Percentiles rank a stretch among this genome's conserved stretches.
These are phyloP conservation scores for Argopecten irradians DNA, from an alignment of 1,140 invertebrate genomes.

Conservation along the genomic window DNA sequence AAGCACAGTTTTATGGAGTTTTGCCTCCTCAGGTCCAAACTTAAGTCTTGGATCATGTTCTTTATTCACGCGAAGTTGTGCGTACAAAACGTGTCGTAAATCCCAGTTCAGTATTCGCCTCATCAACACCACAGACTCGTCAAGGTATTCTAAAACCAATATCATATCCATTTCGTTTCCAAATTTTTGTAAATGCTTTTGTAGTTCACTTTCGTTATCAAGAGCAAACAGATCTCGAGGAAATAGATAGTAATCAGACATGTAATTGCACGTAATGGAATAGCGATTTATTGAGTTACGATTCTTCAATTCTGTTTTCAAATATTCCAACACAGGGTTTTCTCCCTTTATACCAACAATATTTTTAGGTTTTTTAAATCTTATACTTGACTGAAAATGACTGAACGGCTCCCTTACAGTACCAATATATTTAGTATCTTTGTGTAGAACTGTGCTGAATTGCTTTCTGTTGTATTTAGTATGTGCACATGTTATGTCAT, in stretches of 20 bases:
- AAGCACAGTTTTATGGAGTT: neutral
- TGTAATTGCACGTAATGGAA: slow-evolving; percentile 61
- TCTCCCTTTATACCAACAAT: slow-evolving; percentile 50
- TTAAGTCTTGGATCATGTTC: neutral
- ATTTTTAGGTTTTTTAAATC: slow-evolving; percentile 45
- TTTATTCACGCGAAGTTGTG: slow-evolving; percentile 20
- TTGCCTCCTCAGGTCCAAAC: neutral
- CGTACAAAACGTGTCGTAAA: slow-evolving; percentile 59
- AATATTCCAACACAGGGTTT: slow-evolving; percentile 56
- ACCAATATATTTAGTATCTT: slow-evolving; percentile 61
- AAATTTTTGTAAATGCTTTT: slow-evolving; percentile 49
- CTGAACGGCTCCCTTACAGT: slow-evolving; percentile 65
- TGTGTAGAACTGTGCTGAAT: slow-evolving; percentile 52
- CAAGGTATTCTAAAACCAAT: slow-evolving; percentile 56
- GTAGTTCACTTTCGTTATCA: slow-evolving; percentile 33
- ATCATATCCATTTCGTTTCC: slow-evolving; percentile 59
- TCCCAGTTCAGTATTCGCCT: slow-evolving; percentile 59
- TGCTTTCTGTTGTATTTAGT: slow-evolving; percentile 58
- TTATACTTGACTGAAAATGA: slow-evolving; percentile 63
- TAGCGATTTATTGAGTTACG: neutral
- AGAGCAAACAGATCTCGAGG: slow-evolving; percentile 4
- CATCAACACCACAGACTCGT: slow-evolving; percentile 60
- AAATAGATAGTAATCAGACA: slow-evolving; percentile 64
- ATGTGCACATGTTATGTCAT: slow-evolving; percentile 65
- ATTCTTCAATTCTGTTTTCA: slow-evolving; percentile 46